Base-by-base conservation (phyloP, 2,888 invertebrate species). In the Nephrocerus scutellatus region DNA sequence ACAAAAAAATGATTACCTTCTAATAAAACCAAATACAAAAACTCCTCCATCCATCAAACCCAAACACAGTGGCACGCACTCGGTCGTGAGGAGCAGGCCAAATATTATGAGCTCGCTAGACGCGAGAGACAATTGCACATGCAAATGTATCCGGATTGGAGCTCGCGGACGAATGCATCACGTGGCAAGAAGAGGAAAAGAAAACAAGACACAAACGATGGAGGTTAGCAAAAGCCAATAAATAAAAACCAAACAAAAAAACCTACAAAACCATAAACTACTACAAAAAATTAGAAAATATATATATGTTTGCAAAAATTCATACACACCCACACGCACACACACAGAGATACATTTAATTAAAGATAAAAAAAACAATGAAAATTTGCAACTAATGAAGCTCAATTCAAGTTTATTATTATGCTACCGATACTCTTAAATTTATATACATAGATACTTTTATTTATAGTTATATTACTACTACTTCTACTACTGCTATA, bases 101-200 rank as follows among this genome's bases (percentile, higher is more conserved):
- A 95, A 79, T 96, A 97, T 84, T 96, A 96, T 80, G 95, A 95
- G 76, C 81, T 93, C 84, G 95, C 96, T 69, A 82, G 92, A 72
- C 86, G 92, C 74, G 96, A 96, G 77, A 84, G 95, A 74, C 93
- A 96, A 79, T 84, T 92, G 72, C 97, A 97, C 79, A 87, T 91
- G 86, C 91, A 93, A 81, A 84, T 92, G 76, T 95, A 97, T 80
- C 96, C 96, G 70, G 92, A 93, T 78, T 97, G 96, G 96, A 89
- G 89, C 77, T 89, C 89, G 77, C 95, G 97, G 75, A 85, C 96
- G 75, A 97, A 98, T 82, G 95, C 97, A 80, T 93, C 96, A 75
- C 88, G 92, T 76, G 93, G 95, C 80, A 91, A 91, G 82, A 96
- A 95, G 84, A 91, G 96, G 87, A 97, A 97, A 82, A 85, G 89